phyloP scores from a whole-genome alignment of 2,797 vertebrate species.

The Pachyuromys duprasi region DNA sequence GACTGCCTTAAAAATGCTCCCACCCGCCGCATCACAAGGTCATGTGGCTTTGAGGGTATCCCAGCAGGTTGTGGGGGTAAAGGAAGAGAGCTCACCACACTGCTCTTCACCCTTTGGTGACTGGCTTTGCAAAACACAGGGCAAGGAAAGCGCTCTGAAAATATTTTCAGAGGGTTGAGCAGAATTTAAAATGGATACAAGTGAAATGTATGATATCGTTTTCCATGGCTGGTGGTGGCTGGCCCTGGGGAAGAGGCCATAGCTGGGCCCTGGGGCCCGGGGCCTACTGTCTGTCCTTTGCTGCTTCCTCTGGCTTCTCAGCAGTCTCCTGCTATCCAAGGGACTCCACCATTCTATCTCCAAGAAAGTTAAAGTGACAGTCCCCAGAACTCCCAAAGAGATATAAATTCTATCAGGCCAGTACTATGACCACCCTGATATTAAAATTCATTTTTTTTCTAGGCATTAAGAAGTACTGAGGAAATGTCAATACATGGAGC shows the following conservation, averaged over 20 bases:
- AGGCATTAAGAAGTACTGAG: not conserved
- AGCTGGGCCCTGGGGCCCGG: not conserved
- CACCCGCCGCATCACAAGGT: rapidly evolving
- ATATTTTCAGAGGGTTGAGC: not conserved
- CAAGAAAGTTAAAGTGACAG: too few relatives aligned
- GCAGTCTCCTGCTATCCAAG: not conserved
- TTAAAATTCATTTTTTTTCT: not conserved
- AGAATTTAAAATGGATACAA: not conserved
- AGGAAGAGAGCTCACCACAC: not conserved
- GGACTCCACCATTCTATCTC: too few relatives aligned
- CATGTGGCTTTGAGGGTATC: not conserved
- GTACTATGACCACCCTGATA: not conserved
- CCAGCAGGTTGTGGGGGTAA: not conserved
- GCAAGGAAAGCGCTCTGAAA: not conserved
- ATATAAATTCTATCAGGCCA: not conserved
- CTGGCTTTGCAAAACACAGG: not conserved
- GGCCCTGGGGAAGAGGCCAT: not conserved
- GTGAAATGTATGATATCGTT: not conserved
- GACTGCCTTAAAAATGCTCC: not conserved
- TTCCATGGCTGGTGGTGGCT: not conserved
- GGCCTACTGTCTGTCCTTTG: rapidly evolving
- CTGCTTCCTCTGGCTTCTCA: not conserved
- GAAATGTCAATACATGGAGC: not conserved
- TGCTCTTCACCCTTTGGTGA: not conserved
- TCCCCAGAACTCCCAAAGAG: not conserved